Conservation (phyloP, 1,140 invertebrate species). For the Aphelinus atriplicis region DNA sequence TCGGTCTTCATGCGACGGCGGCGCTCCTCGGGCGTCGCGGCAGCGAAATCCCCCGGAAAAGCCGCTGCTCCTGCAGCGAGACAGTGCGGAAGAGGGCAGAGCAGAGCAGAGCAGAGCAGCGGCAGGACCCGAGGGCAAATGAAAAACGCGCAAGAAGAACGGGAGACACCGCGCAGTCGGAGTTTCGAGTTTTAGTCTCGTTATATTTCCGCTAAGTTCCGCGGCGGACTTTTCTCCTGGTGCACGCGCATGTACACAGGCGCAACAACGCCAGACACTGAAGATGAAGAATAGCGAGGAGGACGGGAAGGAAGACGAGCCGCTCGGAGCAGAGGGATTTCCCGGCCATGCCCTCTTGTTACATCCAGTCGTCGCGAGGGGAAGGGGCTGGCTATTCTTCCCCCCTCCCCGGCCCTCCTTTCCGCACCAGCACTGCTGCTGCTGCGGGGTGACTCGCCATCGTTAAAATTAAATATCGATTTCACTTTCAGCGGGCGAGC, state of each 20-base stretch:
- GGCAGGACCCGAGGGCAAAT: too few species aligned
- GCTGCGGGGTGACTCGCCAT: slow-evolving; percentile 31
- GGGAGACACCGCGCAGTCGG: background rate
- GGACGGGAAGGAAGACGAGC: slow-evolving; percentile 40
- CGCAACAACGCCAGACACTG: slow-evolving; percentile 4
- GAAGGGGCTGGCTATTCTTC: too few species aligned
- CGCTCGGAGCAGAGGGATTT: background rate
- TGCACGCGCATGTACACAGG: slow-evolving; percentile 3
- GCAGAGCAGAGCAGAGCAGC: too few species aligned
- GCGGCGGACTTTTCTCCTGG: slow-evolving; percentile 27
- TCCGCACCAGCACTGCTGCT: too few species aligned
- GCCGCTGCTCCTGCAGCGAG: slow-evolving; percentile 5
- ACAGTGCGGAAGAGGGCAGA: too few species aligned
- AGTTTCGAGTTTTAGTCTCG: slow-evolving; percentile 28
- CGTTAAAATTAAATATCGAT: slow-evolving; percentile 57
- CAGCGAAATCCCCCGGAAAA: slow-evolving; percentile 10
- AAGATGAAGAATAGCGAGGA: slow-evolving; percentile 34
- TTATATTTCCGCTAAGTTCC: slow-evolving; percentile 27
- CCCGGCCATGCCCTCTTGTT: too few species aligned
- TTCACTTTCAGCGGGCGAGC: slow-evolving; percentile 39
- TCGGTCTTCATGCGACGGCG: background rate
- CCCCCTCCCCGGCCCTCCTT: too few species aligned
- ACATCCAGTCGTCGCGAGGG: too few species aligned
- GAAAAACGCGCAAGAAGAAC: background rate
- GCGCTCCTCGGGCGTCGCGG: background rate